A percentile compares a stretch with the other conserved stretches of the same genome.
Conservation (phyloP, 2,113 vertebrate species). For the Pelusios castaneus region DNA sequence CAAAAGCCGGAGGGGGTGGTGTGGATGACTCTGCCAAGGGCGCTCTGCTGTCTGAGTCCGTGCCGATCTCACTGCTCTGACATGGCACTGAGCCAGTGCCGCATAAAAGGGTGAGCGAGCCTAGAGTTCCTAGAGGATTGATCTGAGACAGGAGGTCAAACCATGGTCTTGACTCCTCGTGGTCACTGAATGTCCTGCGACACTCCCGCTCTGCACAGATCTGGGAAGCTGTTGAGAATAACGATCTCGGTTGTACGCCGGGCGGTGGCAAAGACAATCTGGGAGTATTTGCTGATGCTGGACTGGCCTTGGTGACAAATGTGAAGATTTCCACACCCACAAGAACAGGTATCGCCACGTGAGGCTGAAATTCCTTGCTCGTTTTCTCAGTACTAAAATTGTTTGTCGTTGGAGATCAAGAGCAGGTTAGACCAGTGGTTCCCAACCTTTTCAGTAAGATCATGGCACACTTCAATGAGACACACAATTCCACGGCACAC, state of each 20-base stretch:
- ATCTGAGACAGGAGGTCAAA: too few relatives aligned
- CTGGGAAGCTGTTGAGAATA: slow-evolving; percentile 84
- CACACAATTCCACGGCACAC: too few relatives aligned
- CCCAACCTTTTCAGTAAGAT: too few relatives aligned
- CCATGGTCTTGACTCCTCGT: neutral
- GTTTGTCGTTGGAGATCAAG: too few relatives aligned
- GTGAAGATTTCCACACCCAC: slow-evolving; percentile 8
- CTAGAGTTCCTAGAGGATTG: neutral
- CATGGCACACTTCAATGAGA: too few relatives aligned
- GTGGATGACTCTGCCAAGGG: too few relatives aligned
- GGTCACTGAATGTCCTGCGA: neutral
- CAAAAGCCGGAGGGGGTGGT: too few relatives aligned
- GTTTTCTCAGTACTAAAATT: neutral
- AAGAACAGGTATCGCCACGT: slow-evolving; percentile 70
- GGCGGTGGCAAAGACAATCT: slow-evolving; percentile 81
- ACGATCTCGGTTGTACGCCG: slow-evolving; percentile 85
- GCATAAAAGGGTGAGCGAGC: too few relatives aligned
- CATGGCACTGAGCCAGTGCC: too few relatives aligned
- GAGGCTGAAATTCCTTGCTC: neutral
- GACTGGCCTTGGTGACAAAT: slow-evolving; percentile 79
- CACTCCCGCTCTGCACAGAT: slow-evolving; percentile 65
- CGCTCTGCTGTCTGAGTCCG: too few relatives aligned
- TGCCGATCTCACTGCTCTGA: too few relatives aligned
- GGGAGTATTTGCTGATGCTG: slow-evolving; percentile 85
- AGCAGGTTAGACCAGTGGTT: too few relatives aligned